Evolutionary conservation across 2,888 invertebrate genomes (phyloP).

Genomic region (Hyppa rectilinea): DNA sequence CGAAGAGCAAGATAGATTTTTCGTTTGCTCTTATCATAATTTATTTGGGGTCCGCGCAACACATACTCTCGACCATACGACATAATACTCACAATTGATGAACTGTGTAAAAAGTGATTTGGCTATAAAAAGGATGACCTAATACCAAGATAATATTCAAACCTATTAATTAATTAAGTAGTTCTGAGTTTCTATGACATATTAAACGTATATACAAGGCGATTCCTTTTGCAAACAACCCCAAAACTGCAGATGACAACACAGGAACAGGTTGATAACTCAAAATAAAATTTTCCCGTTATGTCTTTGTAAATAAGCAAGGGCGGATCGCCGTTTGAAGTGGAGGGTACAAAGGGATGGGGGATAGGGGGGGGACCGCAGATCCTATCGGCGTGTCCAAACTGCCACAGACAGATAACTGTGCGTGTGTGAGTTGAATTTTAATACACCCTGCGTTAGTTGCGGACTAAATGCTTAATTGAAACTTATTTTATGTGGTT

Average conservation of each 20-base stretch:
- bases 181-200: neutral
- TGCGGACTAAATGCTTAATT: slow-evolving; percentile 76
- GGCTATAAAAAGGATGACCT: too few species aligned
- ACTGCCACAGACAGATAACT: slow-evolving; percentile 87
- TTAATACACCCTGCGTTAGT: slow-evolving; percentile 78
- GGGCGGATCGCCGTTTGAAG: slow-evolving; percentile 85
- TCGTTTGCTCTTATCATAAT: too few species aligned
- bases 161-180: neutral
- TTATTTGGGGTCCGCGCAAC: too few species aligned
- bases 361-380: slow-evolving; percentile 72
- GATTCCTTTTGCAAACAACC: slow-evolving; percentile 24
- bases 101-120: too few species aligned
- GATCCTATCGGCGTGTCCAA: slow-evolving; percentile 86
- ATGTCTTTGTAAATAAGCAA: slow-evolving; percentile 79
- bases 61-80: too few species aligned
- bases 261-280: slow-evolving; percentile 72
- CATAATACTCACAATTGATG: too few species aligned
- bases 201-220: slow-evolving; percentile 8
- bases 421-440: slow-evolving; percentile 82
- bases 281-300: slow-evolving; percentile 79
- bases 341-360: slow-evolving; percentile 78
- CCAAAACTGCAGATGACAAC: slow-evolving; percentile 63
- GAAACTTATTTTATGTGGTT: slow-evolving; percentile 70
- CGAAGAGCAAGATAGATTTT: neutral
- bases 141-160: too few species aligned